phyloP scores from a whole-genome alignment of 2,888 invertebrate species.

The Drymonia ruficornis region DNA sequence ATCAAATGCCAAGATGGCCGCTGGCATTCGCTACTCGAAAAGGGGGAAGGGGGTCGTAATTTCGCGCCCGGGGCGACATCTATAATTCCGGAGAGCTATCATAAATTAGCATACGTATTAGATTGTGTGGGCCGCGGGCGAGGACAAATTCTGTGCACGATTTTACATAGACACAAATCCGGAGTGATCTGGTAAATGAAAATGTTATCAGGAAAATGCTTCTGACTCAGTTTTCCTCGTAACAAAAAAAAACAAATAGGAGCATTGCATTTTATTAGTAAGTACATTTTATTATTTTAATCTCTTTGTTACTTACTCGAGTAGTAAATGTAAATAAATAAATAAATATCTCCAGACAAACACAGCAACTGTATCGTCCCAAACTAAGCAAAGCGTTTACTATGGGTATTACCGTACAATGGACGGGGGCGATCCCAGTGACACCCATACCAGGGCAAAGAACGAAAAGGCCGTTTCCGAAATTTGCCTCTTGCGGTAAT shows the following conservation, averaged over 20 bases:
- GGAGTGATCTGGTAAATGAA: conserved; percentile 49
- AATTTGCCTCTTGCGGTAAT: too few species aligned
- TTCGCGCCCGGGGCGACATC: conserved; percentile 76
- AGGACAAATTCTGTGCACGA: conserved; percentile 69
- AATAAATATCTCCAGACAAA: too few species aligned
- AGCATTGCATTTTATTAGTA: neutral
- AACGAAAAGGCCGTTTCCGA: too few species aligned
- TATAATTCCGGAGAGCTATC: conserved; percentile 78
- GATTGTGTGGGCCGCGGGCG: conserved; percentile 59
- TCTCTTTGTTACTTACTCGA: too few species aligned
- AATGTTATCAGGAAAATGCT: conserved; percentile 32
- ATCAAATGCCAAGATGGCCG: conserved; percentile 76
- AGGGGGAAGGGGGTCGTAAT: conserved; percentile 63
- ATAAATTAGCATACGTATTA: conserved; percentile 84
- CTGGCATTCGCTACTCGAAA: conserved; percentile 34
- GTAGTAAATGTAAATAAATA: too few species aligned
- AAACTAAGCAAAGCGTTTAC: too few species aligned
- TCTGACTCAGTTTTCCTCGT: neutral
- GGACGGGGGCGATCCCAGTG: too few species aligned
- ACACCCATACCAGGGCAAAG: too few species aligned
- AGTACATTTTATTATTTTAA: too few species aligned
- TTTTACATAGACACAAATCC: conserved; percentile 54
- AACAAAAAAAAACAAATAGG: neutral
- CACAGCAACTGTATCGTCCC: too few species aligned
- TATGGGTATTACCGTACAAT: too few species aligned